Percentiles rank a stretch among this genome's conserved stretches.
phyloP scores from a whole-genome alignment of 2,797 vertebrate species.

The Carapus acus region DNA sequence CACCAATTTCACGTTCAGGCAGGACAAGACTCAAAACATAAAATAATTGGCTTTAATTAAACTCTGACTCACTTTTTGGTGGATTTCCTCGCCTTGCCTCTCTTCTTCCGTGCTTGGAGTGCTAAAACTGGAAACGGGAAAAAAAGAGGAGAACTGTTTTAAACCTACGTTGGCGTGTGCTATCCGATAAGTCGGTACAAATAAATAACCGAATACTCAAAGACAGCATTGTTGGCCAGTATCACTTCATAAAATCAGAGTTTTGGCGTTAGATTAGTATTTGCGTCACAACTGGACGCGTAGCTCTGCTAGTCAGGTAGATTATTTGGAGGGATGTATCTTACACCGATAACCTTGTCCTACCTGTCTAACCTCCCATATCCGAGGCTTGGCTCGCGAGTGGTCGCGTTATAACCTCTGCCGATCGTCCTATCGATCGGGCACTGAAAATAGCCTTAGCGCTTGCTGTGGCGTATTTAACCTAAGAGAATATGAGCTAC shows the following conservation, averaged over 20 bases:
- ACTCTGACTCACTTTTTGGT: constrained; percentile 72
- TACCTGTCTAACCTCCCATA: constrained; percentile 13
- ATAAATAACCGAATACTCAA: background rate
- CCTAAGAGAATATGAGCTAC: constrained; percentile 13
- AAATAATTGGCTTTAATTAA: constrained; percentile 1
- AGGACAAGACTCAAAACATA: no score
- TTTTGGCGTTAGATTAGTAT: background rate
- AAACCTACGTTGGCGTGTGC: constrained; percentile 16
- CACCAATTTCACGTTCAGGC: no score
- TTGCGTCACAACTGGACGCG: constrained; percentile 8
- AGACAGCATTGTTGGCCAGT: no score
- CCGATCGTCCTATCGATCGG: background rate
- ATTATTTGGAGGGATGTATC: constrained; percentile 2
- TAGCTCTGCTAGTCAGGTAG: constrained; percentile 13
- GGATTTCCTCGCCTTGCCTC: constrained; percentile 75
- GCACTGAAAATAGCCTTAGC: background rate
- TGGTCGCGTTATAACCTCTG: constrained; percentile 2
- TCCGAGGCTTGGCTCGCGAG: constrained; percentile 1
- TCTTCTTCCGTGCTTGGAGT: constrained; percentile 79
- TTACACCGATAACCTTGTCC: constrained; percentile 33
- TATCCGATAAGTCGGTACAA: constrained; percentile 29
- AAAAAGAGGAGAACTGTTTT: constrained; percentile 9
- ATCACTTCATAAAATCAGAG: background rate
- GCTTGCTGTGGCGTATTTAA: constrained; percentile 10
- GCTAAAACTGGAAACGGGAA: constrained; percentile 71